Conservation (phyloP, 2,888 invertebrate genomes). For the Drosophila diplacantha region DNA sequence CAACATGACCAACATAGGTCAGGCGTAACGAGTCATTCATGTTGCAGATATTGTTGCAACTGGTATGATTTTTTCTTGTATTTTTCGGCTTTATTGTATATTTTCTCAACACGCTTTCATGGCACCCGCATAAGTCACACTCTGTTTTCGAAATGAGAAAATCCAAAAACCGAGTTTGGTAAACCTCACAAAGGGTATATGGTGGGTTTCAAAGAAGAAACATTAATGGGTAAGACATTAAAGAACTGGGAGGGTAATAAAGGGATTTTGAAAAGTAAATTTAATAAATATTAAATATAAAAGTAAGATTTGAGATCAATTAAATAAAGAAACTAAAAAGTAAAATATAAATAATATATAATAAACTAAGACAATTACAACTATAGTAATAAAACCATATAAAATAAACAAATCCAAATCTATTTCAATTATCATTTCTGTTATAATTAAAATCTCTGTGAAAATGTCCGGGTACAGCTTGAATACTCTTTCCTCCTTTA, state of each 20-base stretch:
- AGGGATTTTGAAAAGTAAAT: not conserved
- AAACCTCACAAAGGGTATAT: not conserved
- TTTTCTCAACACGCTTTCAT: constrained; percentile 38
- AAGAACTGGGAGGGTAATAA: not conserved
- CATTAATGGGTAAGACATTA: not conserved
- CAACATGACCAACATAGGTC: constrained; percentile 65
- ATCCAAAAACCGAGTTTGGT: constrained; percentile 1
- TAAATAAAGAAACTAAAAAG: not conserved
- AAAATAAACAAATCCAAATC: not conserved
- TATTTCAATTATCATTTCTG: not conserved
- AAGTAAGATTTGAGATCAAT: no score
- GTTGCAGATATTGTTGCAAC: constrained; percentile 61
- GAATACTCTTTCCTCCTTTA: no score
- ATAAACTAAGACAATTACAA: no score
- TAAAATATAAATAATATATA: not conserved
- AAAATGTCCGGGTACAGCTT: not conserved
- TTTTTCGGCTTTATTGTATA: constrained; percentile 16
- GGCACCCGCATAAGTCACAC: constrained; percentile 71
- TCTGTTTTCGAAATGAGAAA: constrained; percentile 29
- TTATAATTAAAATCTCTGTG: not conserved
- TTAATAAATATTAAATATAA: no score
- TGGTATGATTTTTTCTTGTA: constrained; percentile 48
- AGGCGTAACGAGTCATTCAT: constrained; percentile 71
- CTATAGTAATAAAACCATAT: no score
- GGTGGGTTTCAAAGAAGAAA: not conserved